Percentiles rank a stretch among this genome's conserved stretches.
Conservation (phyloP, 2,888 invertebrate species). For the Oligia strigilis region DNA sequence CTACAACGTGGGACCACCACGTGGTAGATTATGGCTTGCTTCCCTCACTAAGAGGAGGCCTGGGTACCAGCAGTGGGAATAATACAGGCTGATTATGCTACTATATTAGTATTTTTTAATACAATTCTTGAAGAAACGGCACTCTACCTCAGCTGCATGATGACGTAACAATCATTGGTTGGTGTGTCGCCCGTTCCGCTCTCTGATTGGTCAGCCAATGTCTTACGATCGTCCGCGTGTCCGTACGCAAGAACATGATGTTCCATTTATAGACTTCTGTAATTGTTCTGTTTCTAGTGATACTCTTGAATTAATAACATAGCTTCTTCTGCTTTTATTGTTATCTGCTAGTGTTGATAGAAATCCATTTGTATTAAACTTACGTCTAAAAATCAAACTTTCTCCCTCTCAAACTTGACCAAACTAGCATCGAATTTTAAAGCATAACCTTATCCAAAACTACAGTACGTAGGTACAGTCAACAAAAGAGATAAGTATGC, state of each 20-base stretch:
- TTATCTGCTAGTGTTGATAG: neutral
- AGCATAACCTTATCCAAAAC: neutral
- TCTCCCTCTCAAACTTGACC: neutral
- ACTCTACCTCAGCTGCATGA: slow-evolving; percentile 15
- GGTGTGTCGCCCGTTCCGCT: slow-evolving; percentile 53
- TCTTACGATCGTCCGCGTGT: slow-evolving; percentile 70
- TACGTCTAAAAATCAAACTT: neutral
- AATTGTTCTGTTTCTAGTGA: slow-evolving; percentile 19
- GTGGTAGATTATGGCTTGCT: too few species aligned
- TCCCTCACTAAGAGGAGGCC: too few species aligned
- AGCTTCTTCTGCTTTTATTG: neutral
- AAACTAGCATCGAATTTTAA: neutral
- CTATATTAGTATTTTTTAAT: neutral
- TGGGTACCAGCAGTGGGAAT: too few species aligned
- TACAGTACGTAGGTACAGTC: neutral
- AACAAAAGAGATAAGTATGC: too few species aligned
- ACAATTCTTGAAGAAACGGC: slow-evolving; percentile 3
- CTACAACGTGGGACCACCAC: too few species aligned
- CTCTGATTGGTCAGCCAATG: slow-evolving; percentile 70
- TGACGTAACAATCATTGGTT: slow-evolving; percentile 57
- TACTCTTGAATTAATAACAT: neutral
- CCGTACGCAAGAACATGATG: slow-evolving; percentile 44
- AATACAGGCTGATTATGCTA: neutral
- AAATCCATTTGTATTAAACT: neutral
- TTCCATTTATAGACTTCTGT: slow-evolving; percentile 49